Percentiles rank a stretch among this genome's conserved stretches.
These are phyloP conservation scores for Zaprionus inermis DNA, from an alignment of 1,140 invertebrate genomes.

Conservation along the genomic window DNA sequence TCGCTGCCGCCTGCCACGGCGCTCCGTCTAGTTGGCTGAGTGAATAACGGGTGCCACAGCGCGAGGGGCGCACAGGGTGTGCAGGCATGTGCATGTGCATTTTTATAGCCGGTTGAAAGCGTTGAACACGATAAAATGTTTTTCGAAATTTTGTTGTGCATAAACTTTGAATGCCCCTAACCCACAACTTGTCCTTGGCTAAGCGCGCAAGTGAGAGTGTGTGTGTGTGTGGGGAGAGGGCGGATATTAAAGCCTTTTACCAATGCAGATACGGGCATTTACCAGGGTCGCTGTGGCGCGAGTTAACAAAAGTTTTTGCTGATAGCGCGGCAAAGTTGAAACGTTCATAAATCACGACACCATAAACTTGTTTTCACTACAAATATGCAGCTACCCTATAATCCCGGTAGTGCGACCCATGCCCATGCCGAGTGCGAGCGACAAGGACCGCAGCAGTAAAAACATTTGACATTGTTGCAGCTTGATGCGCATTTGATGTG, in stretches of 20 bases:
- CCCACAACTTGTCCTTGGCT: conserved; percentile 74
- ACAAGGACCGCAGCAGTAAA: conserved; percentile 1
- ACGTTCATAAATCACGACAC: conserved; percentile 82
- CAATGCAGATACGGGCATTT: conserved; percentile 55
- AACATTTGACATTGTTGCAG: conserved; percentile 32
- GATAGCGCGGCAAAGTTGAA: conserved; percentile 80
- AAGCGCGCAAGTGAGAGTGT: background rate
- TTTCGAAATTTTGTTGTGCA: conserved; percentile 64
- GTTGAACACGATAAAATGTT: conserved; percentile 79
- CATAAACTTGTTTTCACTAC: conserved; percentile 75
- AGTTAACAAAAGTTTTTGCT: conserved; percentile 72
- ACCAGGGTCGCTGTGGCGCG: conserved; percentile 29
- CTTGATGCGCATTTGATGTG: conserved; percentile 45
- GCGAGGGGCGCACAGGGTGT: conserved; percentile 39
- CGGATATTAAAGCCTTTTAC: conserved; percentile 65
- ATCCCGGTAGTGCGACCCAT: conserved; percentile 5
- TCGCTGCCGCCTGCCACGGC: background rate
- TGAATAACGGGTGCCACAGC: background rate
- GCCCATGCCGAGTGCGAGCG: background rate
- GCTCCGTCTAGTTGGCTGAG: background rate
- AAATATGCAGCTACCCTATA: conserved; percentile 63
- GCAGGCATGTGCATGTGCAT: conserved; percentile 55
- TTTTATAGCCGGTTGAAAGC: conserved; percentile 79
- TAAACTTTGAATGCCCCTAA: conserved; percentile 71
- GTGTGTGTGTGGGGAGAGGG: conserved; percentile 8